These are phyloP conservation scores for Echeneis naucrates DNA, from an alignment of 2,797 vertebrate species.

Conservation along the genomic window DNA sequence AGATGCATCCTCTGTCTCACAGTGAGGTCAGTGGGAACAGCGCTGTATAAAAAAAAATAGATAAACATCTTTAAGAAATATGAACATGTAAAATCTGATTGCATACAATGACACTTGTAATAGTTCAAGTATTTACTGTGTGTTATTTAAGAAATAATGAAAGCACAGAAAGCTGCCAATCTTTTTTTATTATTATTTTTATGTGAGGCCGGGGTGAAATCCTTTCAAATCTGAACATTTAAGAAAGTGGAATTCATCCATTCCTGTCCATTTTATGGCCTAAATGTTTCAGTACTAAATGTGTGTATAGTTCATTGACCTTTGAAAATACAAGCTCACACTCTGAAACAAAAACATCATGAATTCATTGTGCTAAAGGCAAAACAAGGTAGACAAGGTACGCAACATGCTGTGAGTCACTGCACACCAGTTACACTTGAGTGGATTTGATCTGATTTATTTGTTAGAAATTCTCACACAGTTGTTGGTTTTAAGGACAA, in stretches of 20 bases:
- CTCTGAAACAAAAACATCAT: conserved; percentile 8
- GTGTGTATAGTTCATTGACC: background rate
- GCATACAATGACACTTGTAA: background rate
- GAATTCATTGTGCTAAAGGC: conserved; percentile 12
- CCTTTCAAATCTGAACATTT: background rate
- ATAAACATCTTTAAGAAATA: background rate
- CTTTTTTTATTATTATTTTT: too few species aligned
- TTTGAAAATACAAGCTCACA: background rate
- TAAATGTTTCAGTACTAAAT: background rate
- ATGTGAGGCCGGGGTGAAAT: too few species aligned
- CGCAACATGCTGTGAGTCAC: conserved; percentile 20
- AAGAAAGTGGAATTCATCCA: too few species aligned
- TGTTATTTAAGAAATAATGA: background rate
- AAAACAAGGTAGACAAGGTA: conserved; percentile 3
- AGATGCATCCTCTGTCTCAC: conserved; percentile 19
- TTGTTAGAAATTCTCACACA: conserved; percentile 32
- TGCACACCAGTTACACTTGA: conserved; percentile 36
- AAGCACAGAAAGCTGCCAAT: background rate
- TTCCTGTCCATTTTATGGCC: background rate
- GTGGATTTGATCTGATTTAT: conserved; percentile 26
- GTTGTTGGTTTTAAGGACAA: conserved; percentile 11
- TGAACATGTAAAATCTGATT: background rate
- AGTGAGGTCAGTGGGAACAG: conserved; percentile 24
- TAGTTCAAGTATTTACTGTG: too few species aligned
- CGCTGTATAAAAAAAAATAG: background rate